Evolutionary conservation across 2,888 invertebrate species (phyloP).

Genomic region (Leptinotarsa haldemani): DNA sequence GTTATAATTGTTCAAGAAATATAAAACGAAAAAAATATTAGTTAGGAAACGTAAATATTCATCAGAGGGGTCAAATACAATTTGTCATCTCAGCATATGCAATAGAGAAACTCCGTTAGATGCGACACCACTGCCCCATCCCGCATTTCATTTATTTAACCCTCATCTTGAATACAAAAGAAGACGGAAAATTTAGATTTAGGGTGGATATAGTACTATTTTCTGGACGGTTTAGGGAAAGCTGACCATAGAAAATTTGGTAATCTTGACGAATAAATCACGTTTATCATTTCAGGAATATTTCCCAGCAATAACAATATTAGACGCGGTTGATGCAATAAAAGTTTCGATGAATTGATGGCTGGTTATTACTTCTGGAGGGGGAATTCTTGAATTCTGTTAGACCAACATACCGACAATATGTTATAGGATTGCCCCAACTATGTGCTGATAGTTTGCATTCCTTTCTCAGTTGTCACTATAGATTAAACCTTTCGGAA

Average conservation of each 20-base stretch:
- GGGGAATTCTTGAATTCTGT: not conserved
- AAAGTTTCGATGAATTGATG: slow-evolving; percentile 22
- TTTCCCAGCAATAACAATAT: slow-evolving; percentile 40
- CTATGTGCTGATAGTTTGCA: too few relatives aligned
- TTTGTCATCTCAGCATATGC: slow-evolving; percentile 1
- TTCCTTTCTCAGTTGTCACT: too few relatives aligned
- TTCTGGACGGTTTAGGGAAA: slow-evolving; percentile 49
- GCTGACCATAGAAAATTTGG: slow-evolving; percentile 54
- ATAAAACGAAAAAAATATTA: too few relatives aligned
- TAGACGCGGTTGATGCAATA: slow-evolving; percentile 41
- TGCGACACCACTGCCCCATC: slow-evolving; percentile 34
- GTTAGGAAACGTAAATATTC: not conserved
- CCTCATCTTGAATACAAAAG: slow-evolving; percentile 40
- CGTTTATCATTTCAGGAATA: slow-evolving; percentile 44
- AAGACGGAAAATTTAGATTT: slow-evolving; percentile 43
- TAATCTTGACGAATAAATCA: slow-evolving; percentile 54
- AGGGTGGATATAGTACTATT: slow-evolving; percentile 46
- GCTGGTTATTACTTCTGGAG: not conserved
- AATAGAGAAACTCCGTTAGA: not conserved
- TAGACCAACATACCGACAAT: not conserved
- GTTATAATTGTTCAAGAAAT: too few relatives aligned
- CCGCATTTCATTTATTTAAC: slow-evolving; percentile 42
- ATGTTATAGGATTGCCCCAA: not conserved
- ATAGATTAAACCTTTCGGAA: too few relatives aligned
- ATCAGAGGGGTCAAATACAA: not conserved